A percentile compares a stretch with the other conserved stretches of the same genome.
phyloP scores from a whole-genome alignment of 37 sponge, comb jelly and placozoan genomes.

The Bolinopsis microptera region DNA sequence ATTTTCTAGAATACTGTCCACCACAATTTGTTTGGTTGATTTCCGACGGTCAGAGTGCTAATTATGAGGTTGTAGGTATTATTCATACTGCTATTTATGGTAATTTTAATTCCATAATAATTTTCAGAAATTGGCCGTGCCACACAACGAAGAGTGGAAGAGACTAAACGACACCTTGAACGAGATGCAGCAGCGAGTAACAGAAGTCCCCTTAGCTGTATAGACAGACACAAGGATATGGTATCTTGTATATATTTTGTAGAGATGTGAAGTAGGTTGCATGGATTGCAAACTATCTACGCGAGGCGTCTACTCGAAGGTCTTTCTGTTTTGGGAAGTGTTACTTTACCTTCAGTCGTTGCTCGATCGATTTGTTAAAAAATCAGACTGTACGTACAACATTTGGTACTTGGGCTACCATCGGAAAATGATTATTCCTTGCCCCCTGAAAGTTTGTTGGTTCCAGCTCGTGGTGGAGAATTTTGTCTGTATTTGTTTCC shows the following conservation, averaged over 20 bases:
- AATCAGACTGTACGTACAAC: no score
- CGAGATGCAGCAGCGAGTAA: constrained; percentile 70
- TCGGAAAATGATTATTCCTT: no score
- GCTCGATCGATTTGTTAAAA: no score
- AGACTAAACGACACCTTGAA: constrained; percentile 72
- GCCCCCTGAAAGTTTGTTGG: no score
- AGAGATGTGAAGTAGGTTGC: neutral
- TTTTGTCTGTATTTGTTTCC: no score
- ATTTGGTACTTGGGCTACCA: no score
- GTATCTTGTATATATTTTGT: neutral
- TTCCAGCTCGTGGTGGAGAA: no score
- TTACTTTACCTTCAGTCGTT: neutral
- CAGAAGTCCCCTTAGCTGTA: constrained; percentile 17
- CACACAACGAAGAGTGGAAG: constrained; percentile 84
- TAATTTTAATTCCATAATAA: neutral
- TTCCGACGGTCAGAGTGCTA: no score
- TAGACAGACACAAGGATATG: neutral
- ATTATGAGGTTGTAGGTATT: no score
- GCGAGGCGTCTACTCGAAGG: neutral
- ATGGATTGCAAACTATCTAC: neutral
- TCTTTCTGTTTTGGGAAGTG: neutral
- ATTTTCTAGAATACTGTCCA: no score
- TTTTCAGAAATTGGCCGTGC: constrained; percentile 72
- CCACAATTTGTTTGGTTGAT: no score
- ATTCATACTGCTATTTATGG: no score